Evolutionary conservation across 2,888 invertebrate species (phyloP).

Genomic region (Acleris literana): DNA sequence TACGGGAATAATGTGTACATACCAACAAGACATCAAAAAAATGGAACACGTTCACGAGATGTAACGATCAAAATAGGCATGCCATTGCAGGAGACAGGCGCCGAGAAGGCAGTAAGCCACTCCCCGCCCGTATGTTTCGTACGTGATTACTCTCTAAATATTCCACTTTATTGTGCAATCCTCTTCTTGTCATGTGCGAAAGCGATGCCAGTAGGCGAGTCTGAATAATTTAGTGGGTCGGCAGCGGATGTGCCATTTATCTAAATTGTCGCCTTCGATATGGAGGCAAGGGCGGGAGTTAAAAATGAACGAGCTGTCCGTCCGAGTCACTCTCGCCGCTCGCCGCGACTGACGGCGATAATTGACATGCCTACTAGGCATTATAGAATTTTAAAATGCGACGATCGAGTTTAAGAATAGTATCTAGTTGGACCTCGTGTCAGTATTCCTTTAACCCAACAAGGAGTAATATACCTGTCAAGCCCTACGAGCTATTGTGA

Average conservation of each 20-base stretch:
- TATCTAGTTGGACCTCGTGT: too few relatives aligned
- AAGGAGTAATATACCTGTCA: background rate
- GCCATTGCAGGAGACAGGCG: conserved; percentile 51
- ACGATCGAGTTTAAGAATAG: too few relatives aligned
- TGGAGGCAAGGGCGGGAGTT: conserved; percentile 60
- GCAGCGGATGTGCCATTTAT: conserved; percentile 74
- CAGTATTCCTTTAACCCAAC: too few relatives aligned
- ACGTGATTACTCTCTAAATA: conserved; percentile 79
- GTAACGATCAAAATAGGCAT: conserved; percentile 58
- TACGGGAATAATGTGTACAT: background rate
- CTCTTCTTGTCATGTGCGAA: conserved; percentile 72
- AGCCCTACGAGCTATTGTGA: background rate
- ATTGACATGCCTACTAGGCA: too few relatives aligned
- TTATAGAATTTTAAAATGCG: too few relatives aligned
- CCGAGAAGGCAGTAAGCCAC: conserved; percentile 51
- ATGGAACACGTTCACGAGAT: conserved; percentile 40
- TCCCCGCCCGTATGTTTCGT: conserved; percentile 59
- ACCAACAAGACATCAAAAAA: conserved; percentile 10
- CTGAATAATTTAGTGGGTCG: conserved; percentile 76
- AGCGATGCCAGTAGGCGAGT: conserved; percentile 61
- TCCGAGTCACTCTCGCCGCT: conserved; percentile 49
- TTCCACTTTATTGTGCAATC: conserved; percentile 77
- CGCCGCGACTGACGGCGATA: too few relatives aligned
- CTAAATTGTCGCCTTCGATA: conserved; percentile 72
- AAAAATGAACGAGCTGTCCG: conserved; percentile 73